Percentiles rank a stretch among this genome's conserved stretches.
Evolutionary conservation across 1,140 invertebrate species (phyloP).

Genomic region (Cecropterus lyciades): DNA sequence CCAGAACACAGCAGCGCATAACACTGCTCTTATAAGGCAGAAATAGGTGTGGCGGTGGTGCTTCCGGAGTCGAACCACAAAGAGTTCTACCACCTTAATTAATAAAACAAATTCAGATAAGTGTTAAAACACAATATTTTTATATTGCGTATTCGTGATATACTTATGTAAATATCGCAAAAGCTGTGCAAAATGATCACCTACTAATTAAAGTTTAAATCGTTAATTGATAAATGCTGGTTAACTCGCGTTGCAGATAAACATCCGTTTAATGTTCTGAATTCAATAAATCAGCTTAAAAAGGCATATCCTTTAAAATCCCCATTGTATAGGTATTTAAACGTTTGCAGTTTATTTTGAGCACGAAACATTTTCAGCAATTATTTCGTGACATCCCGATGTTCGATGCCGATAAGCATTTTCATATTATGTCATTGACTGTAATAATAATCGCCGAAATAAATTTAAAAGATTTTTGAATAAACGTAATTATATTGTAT

Average conservation of each 20-base stretch:
- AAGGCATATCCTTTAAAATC: conserved; percentile 7
- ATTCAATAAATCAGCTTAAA: conserved; percentile 8
- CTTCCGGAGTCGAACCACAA: too few relatives aligned
- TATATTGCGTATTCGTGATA: too few relatives aligned
- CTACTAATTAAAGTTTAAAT: conserved; percentile 4
- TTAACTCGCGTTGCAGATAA: conserved; percentile 8
- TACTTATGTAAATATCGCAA: too few relatives aligned
- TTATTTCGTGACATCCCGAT: conserved; percentile 21
- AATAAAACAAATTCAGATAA: too few relatives aligned
- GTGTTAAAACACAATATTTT: too few relatives aligned
- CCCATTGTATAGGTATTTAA: conserved; percentile 11
- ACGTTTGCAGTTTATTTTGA: conserved; percentile 7
- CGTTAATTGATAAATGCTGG: not conserved
- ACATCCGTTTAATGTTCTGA: conserved; percentile 4
- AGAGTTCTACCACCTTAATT: too few relatives aligned
- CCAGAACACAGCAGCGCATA: too few relatives aligned
- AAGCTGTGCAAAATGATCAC: not conserved
- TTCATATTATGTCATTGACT: conserved; percentile 19
- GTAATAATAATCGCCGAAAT: conserved; percentile 14
- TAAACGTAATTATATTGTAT: too few relatives aligned
- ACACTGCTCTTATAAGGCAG: too few relatives aligned
- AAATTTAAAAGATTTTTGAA: not conserved
- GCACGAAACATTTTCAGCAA: conserved; percentile 15
- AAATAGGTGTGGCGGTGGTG: too few relatives aligned
- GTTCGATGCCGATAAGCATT: conserved; percentile 16